Evolutionary conservation across 2,113 vertebrate species (phyloP), one percentile per base, ranked within the genome.

Genomic region (Mus musculus): DNA sequence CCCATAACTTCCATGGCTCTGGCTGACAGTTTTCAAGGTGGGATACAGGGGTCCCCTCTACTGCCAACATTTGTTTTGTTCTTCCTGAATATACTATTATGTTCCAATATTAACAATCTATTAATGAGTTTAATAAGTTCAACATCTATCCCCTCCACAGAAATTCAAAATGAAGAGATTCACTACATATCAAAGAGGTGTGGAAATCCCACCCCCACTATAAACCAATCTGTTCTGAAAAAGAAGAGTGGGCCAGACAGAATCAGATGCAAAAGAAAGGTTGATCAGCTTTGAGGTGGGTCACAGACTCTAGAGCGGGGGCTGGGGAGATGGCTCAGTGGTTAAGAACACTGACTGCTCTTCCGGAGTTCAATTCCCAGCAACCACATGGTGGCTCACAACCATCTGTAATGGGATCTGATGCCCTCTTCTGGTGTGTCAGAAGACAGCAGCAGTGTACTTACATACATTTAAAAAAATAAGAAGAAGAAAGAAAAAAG

Each of bases 41-140:
- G 30, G 24, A 56, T 12, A 49, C 1, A 80, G 10, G 52, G 52
- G 52, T 75, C 65, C 49, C 26, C 77, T 36, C 28, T 16, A 69
- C 63, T 56, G 54, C 17, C 93, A 42, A 26, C 63, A 54, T 28
- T 54, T 72, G 36, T 8, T n/a, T n/a, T 36, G 36, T 20, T 96
- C 49, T 81, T 61, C 39, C 76, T 86, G 56, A 95, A 91, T 84
- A 49, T 78, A 84, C 24, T 56, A 94, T 81, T 26, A 39, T 10
- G 10, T 17, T 94, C 95, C 82, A 89, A n/a, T 71, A 36, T 78
- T n/a, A 94, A 81, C 26, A 33, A 52, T 11, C 16, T 14, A 69
- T 61, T 30, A 46, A 59, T 22, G 54, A 49, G 52, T 95, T 89
- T 10, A 65, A 63, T 56, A 61, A 65, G 33, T 52, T 93, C 76